These are phyloP conservation scores for Acromyrmex heyeri DNA, from an alignment of 1,140 invertebrate genomes.

Conservation along the genomic window DNA sequence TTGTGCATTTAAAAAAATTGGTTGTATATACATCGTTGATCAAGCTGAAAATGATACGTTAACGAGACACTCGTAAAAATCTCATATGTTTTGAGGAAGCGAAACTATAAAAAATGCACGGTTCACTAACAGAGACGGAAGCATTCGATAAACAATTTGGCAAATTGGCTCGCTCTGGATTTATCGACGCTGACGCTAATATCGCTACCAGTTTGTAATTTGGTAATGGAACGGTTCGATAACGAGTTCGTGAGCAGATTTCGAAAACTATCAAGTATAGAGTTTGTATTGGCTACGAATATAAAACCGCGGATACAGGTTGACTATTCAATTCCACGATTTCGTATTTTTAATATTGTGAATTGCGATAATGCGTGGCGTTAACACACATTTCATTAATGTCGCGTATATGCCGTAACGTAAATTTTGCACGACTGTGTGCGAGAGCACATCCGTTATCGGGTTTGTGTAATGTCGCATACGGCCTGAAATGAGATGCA, in stretches of 20 bases:
- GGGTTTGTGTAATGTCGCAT: conserved; percentile 18
- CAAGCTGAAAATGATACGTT: conserved; percentile 52
- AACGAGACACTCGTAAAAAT: conserved; percentile 51
- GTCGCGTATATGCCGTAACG: not conserved
- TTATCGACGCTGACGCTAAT: conserved; percentile 48
- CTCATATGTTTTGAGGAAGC: conserved; percentile 25
- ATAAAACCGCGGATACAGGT: conserved; percentile 17
- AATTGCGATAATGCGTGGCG: not conserved
- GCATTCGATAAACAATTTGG: conserved; percentile 55
- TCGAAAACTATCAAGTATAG: conserved; percentile 44
- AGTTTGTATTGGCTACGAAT: not conserved
- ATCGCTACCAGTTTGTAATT: conserved; percentile 62
- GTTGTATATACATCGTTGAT: not conserved
- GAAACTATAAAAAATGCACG: conserved; percentile 26
- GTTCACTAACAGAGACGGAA: conserved; percentile 24
- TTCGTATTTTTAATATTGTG: conserved; percentile 39
- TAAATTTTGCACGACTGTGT: not conserved
- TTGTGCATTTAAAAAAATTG: not conserved
- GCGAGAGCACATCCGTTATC: conserved; percentile 9
- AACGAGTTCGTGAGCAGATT: conserved; percentile 73
- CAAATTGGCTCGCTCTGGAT: conserved; percentile 50
- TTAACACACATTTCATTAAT: conserved; percentile 38
- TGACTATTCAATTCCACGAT: not conserved
- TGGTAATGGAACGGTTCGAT: conserved; percentile 66
- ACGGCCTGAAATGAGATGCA: not conserved